phyloP scores from a whole-genome alignment of 2,888 invertebrate genomes.

The Cerceris ruficornis region DNA sequence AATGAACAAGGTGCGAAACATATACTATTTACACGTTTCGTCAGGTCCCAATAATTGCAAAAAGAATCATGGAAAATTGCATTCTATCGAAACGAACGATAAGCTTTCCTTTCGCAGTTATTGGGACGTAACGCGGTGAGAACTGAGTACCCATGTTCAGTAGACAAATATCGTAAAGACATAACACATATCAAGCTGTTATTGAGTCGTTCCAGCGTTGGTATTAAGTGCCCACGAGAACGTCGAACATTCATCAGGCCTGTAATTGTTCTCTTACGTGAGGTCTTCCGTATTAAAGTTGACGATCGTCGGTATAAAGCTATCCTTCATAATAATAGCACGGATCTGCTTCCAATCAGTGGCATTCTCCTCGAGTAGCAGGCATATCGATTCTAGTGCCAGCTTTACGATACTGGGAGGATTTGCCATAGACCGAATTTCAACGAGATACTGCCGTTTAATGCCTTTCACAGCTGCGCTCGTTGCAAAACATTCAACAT shows the following conservation, averaged over 20 bases:
- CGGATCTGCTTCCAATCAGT: conserved; percentile 97
- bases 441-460: conserved; percentile 97
- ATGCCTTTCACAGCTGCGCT: conserved; percentile 94
- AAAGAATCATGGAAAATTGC: not conserved
- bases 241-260: conserved; percentile 69
- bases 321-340: conserved; percentile 95
- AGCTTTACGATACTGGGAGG: conserved; percentile 96
- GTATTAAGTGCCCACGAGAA: conserved; percentile 70
- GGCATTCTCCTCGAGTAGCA: conserved; percentile 94
- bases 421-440: conserved; percentile 96
- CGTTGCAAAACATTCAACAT: conserved; percentile 50
- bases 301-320: conserved; percentile 96
- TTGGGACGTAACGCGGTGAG: conserved; percentile 29
- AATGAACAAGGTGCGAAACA: conserved; percentile 37
- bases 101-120: not conserved
- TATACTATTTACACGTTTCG: conserved; percentile 61
- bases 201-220: conserved; percentile 57
- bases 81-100: too few relatives aligned
- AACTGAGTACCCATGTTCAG: conserved; percentile 49
- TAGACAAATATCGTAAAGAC: conserved; percentile 36
- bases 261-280: conserved; percentile 87
- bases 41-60: conserved; percentile 37
- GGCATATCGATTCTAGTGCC: conserved; percentile 97
- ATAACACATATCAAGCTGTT: conserved; percentile 73
- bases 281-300: conserved; percentile 96